These are phyloP conservation scores for Melanotus villosus DNA, from an alignment of 2,888 invertebrate genomes.

Conservation along the genomic window DNA sequence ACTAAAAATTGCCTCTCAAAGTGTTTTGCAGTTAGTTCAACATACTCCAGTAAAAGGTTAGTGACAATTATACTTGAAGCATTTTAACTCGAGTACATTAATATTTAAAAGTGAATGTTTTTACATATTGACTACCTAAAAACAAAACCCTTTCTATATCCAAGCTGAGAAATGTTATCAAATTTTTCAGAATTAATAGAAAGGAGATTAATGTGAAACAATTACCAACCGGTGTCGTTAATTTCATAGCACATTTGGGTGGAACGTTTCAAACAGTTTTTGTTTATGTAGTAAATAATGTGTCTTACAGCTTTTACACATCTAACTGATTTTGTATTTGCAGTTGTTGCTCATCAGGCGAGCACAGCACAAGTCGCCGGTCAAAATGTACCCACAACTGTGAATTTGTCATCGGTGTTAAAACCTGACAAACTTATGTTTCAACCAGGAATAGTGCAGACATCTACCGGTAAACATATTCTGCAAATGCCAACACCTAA, in stretches of 20 bases:
- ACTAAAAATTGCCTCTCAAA: constrained; percentile 64
- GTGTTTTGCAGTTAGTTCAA: constrained; percentile 71
- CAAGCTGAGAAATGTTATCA: neutral
- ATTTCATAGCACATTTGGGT: neutral
- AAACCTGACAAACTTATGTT: constrained; percentile 63
- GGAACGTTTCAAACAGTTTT: neutral
- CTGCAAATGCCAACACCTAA: constrained; percentile 72
- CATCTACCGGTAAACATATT: constrained; percentile 79
- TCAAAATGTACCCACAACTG: constrained; percentile 54
- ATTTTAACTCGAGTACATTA: too few species aligned
- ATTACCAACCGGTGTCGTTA: neutral
- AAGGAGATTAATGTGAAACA: neutral
- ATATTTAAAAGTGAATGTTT: constrained; percentile 32
- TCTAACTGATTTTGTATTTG: neutral
- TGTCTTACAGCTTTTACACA: too few species aligned
- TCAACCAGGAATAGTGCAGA: constrained; percentile 73
- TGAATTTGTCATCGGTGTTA: constrained; percentile 63
- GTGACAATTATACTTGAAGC: too few species aligned
- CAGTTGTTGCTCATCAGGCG: constrained; percentile 27
- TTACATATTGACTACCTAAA: neutral
- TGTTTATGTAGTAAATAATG: too few species aligned
- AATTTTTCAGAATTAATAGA: neutral
- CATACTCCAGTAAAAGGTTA: constrained; percentile 72
- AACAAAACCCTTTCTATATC: neutral
- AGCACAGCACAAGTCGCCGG: constrained; percentile 48